These are phyloP conservation scores for Troilus luridus DNA, from an alignment of 2,888 invertebrate genomes.

Conservation along the genomic window DNA sequence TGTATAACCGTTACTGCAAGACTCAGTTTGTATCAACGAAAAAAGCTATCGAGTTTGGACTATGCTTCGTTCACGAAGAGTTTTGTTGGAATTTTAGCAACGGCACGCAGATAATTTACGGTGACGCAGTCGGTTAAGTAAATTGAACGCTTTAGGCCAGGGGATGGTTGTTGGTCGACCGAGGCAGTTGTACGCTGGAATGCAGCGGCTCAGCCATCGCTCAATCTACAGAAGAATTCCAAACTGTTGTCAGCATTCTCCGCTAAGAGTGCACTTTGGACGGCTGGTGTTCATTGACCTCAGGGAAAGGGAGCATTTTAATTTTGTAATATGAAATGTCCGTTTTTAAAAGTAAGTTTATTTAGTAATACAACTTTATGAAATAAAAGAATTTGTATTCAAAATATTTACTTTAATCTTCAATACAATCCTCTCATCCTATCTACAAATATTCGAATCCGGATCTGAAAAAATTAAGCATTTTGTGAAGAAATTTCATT, in stretches of 20 bases:
- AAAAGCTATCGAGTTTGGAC: too few species aligned
- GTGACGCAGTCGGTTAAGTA: background rate
- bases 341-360: too few species aligned
- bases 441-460: too few species aligned
- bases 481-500: too few species aligned
- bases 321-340: too few species aligned
- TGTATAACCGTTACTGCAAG: too few species aligned
- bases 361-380: too few species aligned
- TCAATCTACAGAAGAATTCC: constrained; percentile 26
- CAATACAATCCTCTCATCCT: too few species aligned
- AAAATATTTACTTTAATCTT: too few species aligned
- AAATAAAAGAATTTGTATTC: too few species aligned
- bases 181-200: background rate
- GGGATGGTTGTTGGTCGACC: background rate
- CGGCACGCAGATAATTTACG: background rate
- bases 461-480: too few species aligned
- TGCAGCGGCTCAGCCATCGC: background rate
- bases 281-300: background rate
- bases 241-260: background rate
- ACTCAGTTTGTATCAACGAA: too few species aligned
- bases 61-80: background rate
- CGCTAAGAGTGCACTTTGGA: background rate
- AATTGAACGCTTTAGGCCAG: background rate
- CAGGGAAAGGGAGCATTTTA: background rate
- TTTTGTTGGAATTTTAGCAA: background rate